Evolutionary conservation across 2,113 vertebrate genomes (phyloP).

Genomic region (Crotalus viridis): DNA sequence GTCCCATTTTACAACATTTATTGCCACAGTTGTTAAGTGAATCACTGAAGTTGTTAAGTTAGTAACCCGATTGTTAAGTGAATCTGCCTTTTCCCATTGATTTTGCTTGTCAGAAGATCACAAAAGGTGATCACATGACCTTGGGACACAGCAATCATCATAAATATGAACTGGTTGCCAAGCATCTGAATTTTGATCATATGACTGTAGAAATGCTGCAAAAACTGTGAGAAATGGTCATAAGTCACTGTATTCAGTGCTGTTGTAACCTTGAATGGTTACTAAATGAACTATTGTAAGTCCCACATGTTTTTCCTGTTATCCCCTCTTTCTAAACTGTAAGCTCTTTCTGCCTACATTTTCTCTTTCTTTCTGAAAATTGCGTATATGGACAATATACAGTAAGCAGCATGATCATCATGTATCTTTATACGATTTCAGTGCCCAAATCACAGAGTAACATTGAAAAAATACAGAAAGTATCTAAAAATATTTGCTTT

Average conservation of each 20-base stretch:
- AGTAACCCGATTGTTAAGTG: not conserved
- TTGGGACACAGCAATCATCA: not conserved
- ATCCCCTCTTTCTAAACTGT: not conserved
- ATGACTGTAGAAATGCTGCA: not conserved
- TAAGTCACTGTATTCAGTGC: not conserved
- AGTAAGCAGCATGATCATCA: not conserved
- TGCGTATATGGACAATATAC: not conserved
- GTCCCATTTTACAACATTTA: not conserved
- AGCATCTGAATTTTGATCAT: not conserved
- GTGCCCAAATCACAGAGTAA: not conserved
- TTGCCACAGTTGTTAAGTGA: not conserved
- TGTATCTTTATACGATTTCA: not conserved
- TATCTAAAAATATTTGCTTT: not conserved
- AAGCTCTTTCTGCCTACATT: not conserved
- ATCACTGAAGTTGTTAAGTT: not conserved
- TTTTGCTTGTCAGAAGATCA: not conserved
- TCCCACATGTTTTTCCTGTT: not conserved
- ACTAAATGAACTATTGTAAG: not conserved
- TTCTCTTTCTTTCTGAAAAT: not conserved
- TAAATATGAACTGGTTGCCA: not conserved
- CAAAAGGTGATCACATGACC: not conserved
- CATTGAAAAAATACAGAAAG: not conserved
- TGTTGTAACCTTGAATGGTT: not conserved
- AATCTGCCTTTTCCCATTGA: not conserved
- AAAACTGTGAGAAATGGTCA: not conserved